Evolutionary conservation across 2,113 vertebrate species (phyloP).

Genomic region (Scartelaos histophorus): DNA sequence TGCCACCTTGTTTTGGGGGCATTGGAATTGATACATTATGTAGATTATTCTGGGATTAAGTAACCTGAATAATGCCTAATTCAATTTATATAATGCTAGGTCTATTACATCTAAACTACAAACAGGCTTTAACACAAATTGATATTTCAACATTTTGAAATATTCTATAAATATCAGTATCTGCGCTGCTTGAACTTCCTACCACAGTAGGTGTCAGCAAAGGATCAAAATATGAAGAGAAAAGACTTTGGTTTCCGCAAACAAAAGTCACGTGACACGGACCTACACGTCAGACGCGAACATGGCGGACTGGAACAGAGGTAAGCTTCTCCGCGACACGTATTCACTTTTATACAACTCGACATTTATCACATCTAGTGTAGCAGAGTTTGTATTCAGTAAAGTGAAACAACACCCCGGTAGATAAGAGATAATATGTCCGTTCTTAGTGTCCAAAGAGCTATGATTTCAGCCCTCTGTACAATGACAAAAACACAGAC

Average conservation of each 20-base stretch:
- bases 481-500: background rate
- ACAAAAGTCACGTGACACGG: conserved; percentile 37
- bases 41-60: no score
- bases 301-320: conserved; percentile 71
- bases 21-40: no score
- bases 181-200: background rate
- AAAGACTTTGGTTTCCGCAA: background rate
- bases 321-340: conserved; percentile 57
- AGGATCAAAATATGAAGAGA: background rate
- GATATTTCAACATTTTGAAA: background rate
- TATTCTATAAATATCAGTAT: background rate
- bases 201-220: background rate
- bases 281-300: conserved; percentile 43
- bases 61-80: no score
- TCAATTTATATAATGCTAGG: no score
- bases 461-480: background rate
- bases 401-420: background rate
- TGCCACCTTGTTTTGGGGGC: no score
- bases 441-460: no score
- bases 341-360: conserved; percentile 23
- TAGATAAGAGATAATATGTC: background rate
- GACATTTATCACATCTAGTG: background rate
- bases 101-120: background rate
- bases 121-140: background rate
- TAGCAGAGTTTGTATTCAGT: background rate